Evolutionary conservation across 2,888 invertebrate genomes (phyloP).

Genomic region (Pachycephus smyrnensis): DNA sequence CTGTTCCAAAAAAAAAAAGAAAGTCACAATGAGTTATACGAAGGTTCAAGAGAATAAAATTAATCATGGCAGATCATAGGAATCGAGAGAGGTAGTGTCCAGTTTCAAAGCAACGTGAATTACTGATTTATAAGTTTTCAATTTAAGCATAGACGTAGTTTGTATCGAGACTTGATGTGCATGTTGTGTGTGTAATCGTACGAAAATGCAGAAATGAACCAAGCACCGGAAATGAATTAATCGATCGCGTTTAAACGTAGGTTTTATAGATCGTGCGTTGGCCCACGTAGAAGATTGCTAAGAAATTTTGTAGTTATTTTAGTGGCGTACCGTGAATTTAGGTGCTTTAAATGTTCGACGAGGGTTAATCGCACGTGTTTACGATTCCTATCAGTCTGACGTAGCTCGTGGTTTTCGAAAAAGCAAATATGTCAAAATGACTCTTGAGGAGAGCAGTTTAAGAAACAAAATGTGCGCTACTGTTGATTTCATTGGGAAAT

Average conservation of each 20-base stretch:
- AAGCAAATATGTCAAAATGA: conserved; percentile 10
- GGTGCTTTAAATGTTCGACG: conserved; percentile 33
- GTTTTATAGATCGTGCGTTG: conserved; percentile 32
- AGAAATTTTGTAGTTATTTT: conserved; percentile 30
- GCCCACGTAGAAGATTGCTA: conserved; percentile 36
- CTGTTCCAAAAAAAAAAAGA: conserved; percentile 31
- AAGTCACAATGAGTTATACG: conserved; percentile 5
- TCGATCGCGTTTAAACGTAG: conserved; percentile 16
- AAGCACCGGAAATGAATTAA: conserved; percentile 15
- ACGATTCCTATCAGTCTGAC: conserved; percentile 23
- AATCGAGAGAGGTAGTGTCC: too few relatives aligned
- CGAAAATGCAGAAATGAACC: conserved; percentile 44
- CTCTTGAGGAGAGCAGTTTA: too few relatives aligned
- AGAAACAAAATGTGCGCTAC: too few relatives aligned
- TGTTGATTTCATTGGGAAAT: too few relatives aligned
- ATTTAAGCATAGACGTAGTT: conserved; percentile 59
- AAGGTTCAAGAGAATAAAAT: too few relatives aligned
- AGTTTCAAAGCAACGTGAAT: not conserved
- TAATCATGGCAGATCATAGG: too few relatives aligned
- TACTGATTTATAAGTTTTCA: conserved; percentile 52
- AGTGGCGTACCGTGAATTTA: conserved; percentile 12
- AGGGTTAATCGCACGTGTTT: conserved; percentile 36
- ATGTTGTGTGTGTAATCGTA: conserved; percentile 66
- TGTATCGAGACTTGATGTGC: conserved; percentile 62
- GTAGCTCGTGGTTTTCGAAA: conserved; percentile 10